Percentiles rank a stretch among this genome's conserved stretches.
Evolutionary conservation across 2,888 invertebrate genomes (phyloP).

Genomic region (Eucera pruinosa): DNA sequence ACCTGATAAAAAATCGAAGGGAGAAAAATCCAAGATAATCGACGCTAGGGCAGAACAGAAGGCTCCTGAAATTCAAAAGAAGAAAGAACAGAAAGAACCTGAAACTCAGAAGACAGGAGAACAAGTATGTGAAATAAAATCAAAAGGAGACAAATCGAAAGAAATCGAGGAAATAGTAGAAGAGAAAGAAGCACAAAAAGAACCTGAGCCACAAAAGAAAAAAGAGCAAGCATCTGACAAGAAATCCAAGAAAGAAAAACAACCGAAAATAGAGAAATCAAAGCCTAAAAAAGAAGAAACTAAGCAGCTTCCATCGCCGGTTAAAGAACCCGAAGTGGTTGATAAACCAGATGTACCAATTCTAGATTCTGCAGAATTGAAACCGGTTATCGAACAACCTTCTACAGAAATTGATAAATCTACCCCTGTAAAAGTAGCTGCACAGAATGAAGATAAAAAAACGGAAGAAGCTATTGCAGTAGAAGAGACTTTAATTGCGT

Average conservation of each 20-base stretch:
- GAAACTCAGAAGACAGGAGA: too few species aligned
- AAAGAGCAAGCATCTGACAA: conserved; percentile 23
- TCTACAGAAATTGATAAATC: background rate
- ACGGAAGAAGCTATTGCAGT: background rate
- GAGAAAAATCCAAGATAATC: too few species aligned
- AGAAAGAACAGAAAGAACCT: background rate
- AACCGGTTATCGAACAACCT: background rate
- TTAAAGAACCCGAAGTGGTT: background rate
- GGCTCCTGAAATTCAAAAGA: conserved; percentile 1
- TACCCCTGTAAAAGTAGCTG: background rate
- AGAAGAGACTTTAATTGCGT: background rate
- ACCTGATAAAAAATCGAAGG: too few species aligned
- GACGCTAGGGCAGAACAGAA: too few species aligned
- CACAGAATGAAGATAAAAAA: background rate
- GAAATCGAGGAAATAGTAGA: background rate
- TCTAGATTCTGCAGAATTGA: background rate
- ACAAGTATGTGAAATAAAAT: too few species aligned
- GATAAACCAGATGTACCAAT: conserved; percentile 13
- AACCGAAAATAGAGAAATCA: conserved; percentile 2
- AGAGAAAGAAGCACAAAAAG: background rate
- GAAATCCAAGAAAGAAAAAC: conserved; percentile 12
- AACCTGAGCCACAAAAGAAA: conserved; percentile 17
- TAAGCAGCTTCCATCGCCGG: background rate
- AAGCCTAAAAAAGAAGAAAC: conserved; percentile 1
- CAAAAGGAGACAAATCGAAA: background rate